phyloP scores from a whole-genome alignment of 2,797 vertebrate genomes.

The Telmatherina bonti region DNA sequence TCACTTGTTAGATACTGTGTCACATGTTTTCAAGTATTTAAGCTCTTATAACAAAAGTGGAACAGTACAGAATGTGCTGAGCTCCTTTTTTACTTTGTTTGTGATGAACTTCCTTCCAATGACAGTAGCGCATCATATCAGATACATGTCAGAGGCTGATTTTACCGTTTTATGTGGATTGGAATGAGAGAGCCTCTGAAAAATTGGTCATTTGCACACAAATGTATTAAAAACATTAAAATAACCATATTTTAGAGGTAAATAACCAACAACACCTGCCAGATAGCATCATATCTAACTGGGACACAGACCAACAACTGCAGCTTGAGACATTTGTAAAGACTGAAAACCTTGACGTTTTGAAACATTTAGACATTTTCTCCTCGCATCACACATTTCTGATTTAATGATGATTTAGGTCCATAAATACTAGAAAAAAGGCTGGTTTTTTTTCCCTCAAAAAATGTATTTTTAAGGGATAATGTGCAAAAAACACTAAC shows the following conservation, averaged over 20 bases:
- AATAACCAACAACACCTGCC: background rate
- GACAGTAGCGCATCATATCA: background rate
- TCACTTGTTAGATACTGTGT: background rate
- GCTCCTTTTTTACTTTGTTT: background rate
- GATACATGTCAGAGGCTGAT: too few species aligned
- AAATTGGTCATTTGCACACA: background rate
- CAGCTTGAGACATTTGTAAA: background rate
- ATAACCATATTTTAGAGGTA: too few species aligned
- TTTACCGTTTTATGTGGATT: background rate
- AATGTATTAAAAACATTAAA: too few species aligned
- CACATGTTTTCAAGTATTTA: background rate
- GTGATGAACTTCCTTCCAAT: background rate
- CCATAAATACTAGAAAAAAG: too few species aligned
- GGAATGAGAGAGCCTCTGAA: background rate
- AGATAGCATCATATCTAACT: background rate
- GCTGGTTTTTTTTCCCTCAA: too few species aligned
- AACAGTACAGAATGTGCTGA: background rate
- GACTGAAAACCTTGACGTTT: too few species aligned
- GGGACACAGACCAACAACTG: background rate
- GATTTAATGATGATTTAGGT: too few species aligned
- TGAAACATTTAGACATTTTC: too few species aligned
- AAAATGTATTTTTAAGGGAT: too few species aligned
- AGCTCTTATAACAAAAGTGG: background rate
- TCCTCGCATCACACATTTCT: too few species aligned
- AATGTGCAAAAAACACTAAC: too few species aligned